Base-by-base conservation (phyloP, 2,113 vertebrate species). In the Pseudorasbora parva region DNA sequence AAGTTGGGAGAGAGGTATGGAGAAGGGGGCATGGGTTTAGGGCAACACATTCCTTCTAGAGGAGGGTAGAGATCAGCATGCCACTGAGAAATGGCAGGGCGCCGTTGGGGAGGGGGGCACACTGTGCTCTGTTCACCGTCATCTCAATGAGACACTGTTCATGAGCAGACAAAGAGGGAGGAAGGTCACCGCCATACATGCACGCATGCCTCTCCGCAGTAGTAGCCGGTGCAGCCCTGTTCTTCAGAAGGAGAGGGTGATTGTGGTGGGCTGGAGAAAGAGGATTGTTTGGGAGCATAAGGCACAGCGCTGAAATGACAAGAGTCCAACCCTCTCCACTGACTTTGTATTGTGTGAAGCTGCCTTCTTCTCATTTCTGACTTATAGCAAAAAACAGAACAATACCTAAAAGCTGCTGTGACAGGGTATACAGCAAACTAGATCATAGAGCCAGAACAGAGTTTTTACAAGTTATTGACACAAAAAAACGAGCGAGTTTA, bases 141-240 rank as follows among this genome's bases (percentile, higher is more conserved):
- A 90, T 85, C 85, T 92, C 85, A 92, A 88, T 91, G 90, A 87
- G 90, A 90, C 89, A 90, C 87, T 91, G 88, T 92, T 88, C 88
- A 87, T 74, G 73, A 62, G 81, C 73, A 2, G 82, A 49, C 75
- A 84, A 51, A 69, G 86, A 87, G 88, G 84, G 86, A 89, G 84
- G 86, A 89, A 90, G 90, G 90, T 92, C 82, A 80, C 51, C 14
- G 51, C n/a, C 84, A 77, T 64, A 57, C 86, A 85, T 75, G 85
- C 81, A 84, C 81, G 27, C 60, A 78, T 62, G 47, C 84, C 85
- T 81, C 84, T 27, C 27, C 12, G 0, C 51, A 54, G 51, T 21
- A 21, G 51, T 54, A 8, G 17, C 47, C 84, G 84, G 47, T 66
- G 68, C 80, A 74, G 83, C 82, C 23, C 87, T 85, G 82, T 72